Evolutionary conservation across 2,113 vertebrate species (phyloP).

Genomic region (Grallaria varia): DNA sequence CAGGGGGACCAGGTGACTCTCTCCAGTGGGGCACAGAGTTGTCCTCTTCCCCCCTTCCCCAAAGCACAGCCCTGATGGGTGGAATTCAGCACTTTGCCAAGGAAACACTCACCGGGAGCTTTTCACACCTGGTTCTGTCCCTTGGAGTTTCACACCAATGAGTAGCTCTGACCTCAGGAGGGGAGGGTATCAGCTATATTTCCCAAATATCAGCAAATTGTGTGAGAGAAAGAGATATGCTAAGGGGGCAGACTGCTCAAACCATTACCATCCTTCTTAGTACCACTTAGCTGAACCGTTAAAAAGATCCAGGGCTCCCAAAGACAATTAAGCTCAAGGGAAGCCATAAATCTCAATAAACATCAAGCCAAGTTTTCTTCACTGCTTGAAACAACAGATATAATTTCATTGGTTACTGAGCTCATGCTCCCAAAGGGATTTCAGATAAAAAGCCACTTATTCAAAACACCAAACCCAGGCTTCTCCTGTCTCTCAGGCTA

Average conservation of each 20-base stretch:
- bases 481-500: constrained; percentile 53
- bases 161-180: constrained; percentile 56
- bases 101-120: constrained; percentile 16
- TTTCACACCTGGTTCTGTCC: constrained; percentile 63
- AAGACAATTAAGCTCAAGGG: constrained; percentile 75
- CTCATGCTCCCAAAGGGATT: constrained; percentile 73
- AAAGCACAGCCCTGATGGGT: not conserved
- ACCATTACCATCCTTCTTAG: constrained; percentile 52
- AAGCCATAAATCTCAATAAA: constrained; percentile 77
- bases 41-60: not conserved
- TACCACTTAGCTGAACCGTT: constrained; percentile 69
- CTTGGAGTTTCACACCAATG: constrained; percentile 45
- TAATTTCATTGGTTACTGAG: constrained; percentile 72
- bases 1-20: not conserved
- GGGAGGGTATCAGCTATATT: constrained; percentile 31
- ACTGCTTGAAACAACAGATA: constrained; percentile 77
- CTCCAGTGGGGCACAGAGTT: not conserved
- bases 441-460: constrained; percentile 77
- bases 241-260: constrained; percentile 50
- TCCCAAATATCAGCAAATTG: constrained; percentile 66
- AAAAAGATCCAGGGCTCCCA: constrained; percentile 69
- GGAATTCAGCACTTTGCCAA: not conserved
- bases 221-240: constrained; percentile 59
- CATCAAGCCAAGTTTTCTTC: constrained; percentile 69
- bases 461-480: constrained; percentile 61